Conservation (phyloP, 2,113 vertebrate species). For the Channa argus region DNA sequence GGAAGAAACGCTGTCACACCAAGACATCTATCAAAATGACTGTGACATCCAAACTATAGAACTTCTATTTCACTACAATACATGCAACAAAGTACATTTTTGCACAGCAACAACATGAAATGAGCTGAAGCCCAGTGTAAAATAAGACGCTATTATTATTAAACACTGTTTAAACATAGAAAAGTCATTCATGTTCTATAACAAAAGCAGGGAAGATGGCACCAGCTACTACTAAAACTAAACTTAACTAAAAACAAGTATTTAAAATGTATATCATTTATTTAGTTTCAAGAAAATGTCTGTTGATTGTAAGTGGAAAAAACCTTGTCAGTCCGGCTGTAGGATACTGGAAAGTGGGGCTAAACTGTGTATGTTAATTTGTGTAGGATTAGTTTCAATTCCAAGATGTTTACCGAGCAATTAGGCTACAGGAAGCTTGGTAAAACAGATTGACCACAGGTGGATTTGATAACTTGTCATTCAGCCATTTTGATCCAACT, state of each 20-base stretch:
- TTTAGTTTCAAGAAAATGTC: not conserved
- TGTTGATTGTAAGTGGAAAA: no score
- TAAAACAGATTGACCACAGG: conserved; percentile 30
- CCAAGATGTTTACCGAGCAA: conserved; percentile 20
- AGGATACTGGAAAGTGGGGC: conserved; percentile 1
- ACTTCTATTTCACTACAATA: not conserved
- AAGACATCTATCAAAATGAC: not conserved
- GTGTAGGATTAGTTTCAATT: conserved; percentile 5
- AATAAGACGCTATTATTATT: not conserved
- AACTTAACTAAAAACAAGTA: not conserved
- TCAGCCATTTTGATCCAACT: conserved; percentile 45
- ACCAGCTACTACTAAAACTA: not conserved
- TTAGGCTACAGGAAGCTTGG: conserved; percentile 4
- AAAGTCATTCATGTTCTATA: not conserved
- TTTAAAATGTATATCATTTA: not conserved
- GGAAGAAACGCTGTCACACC: no score
- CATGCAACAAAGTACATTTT: not conserved
- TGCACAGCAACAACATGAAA: not conserved
- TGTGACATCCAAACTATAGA: not conserved
- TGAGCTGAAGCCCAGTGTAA: not conserved
- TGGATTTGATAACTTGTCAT: conserved; percentile 12
- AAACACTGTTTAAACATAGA: not conserved
- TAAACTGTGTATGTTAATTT: not conserved
- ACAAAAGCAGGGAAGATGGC: not conserved
- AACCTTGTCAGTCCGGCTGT: no score